These are phyloP conservation scores for Thaleichthys pacificus DNA, from an alignment of 2,797 vertebrate genomes.

Conservation along the genomic window DNA sequence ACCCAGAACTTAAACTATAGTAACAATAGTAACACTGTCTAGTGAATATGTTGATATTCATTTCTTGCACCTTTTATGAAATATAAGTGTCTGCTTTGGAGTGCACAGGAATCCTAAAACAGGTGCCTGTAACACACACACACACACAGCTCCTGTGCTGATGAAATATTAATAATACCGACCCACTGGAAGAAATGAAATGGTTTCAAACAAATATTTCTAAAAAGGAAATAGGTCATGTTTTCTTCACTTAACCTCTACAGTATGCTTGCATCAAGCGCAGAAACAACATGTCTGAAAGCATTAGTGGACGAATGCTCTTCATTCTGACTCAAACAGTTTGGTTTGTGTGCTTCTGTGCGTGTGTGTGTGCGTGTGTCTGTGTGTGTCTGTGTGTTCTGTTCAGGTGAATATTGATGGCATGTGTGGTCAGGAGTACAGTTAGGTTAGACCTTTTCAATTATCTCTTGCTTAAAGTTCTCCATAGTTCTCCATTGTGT, in stretches of 20 bases:
- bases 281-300: too few relatives aligned
- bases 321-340: background rate
- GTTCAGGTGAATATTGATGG: too few relatives aligned
- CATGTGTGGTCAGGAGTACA: too few relatives aligned
- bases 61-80: background rate
- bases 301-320: background rate
- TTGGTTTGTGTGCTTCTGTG: background rate
- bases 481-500: too few relatives aligned
- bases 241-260: background rate
- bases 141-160: background rate
- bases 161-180: constrained; percentile 1
- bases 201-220: constrained; percentile 1
- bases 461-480: too few relatives aligned
- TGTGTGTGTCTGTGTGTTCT: background rate
- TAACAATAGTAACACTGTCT: background rate
- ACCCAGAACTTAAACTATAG: background rate
- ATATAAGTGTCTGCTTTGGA: background rate
- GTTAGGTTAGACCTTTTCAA: too few relatives aligned
- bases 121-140: background rate
- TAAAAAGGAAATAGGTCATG: background rate
- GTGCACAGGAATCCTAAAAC: background rate
- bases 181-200: background rate
- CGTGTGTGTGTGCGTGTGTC: background rate
- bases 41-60: background rate
- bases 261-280: background rate